These are phyloP conservation scores for Linnaemya vulpina DNA, from an alignment of 2,888 invertebrate genomes.

Conservation along the genomic window DNA sequence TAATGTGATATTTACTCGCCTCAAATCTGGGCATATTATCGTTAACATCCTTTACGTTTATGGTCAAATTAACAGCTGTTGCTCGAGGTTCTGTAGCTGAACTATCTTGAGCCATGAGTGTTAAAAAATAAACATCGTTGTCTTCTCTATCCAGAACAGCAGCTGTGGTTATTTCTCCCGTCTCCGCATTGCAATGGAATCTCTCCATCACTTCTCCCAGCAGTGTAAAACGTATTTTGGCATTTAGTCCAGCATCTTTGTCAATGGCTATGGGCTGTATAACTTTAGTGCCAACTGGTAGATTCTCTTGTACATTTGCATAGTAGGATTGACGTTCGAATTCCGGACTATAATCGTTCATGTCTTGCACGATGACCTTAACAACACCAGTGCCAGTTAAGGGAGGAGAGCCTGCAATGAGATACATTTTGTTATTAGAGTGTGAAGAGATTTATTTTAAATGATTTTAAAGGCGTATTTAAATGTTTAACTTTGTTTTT, in stretches of 20 bases:
- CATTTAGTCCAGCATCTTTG: constrained; percentile 92
- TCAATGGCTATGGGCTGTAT: constrained; percentile 91
- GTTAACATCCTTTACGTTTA: constrained; percentile 91
- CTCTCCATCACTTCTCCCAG: constrained; percentile 91
- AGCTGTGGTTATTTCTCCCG: constrained; percentile 91
- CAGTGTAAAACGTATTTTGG: constrained; percentile 93
- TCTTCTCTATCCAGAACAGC: constrained; percentile 91
- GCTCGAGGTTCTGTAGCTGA: constrained; percentile 93
- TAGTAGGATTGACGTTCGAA: constrained; percentile 92
- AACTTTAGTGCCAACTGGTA: constrained; percentile 90
- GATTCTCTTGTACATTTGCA: constrained; percentile 91
- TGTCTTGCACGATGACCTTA: constrained; percentile 94
- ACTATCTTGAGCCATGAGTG: constrained; percentile 94
- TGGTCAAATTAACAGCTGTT: constrained; percentile 92
- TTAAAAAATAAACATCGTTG: constrained; percentile 89
- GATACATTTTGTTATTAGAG: background rate
- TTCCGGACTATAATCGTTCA: constrained; percentile 96
- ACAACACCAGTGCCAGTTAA: constrained; percentile 96
- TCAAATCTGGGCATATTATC: constrained; percentile 93
- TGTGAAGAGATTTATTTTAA: background rate
- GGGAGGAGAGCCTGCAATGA: constrained; percentile 92
- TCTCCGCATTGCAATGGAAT: constrained; percentile 90
- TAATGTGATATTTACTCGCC: constrained; percentile 89
- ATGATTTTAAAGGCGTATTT: background rate
- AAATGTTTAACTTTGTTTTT: too few species aligned